phyloP scores from a whole-genome alignment of 2,113 vertebrate species.

The Junco hyemalis region DNA sequence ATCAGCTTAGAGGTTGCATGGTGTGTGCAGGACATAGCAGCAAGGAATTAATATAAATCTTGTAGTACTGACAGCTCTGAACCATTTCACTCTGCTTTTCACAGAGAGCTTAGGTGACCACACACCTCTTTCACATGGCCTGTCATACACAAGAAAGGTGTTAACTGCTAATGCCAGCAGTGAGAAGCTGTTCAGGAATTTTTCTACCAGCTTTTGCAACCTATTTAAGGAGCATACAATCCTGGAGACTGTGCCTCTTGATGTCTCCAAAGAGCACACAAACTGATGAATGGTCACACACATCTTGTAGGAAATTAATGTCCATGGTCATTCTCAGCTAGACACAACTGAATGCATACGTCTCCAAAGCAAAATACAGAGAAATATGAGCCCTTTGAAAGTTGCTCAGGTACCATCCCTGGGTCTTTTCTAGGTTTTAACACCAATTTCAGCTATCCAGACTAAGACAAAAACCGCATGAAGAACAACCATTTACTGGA shows the following conservation, averaged over 20 bases:
- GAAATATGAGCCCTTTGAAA: background rate
- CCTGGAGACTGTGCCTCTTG: background rate
- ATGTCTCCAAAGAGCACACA: background rate
- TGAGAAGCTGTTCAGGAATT: background rate
- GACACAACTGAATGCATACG: fast-evolving
- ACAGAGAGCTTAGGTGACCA: background rate
- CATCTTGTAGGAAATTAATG: background rate
- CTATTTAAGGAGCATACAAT: background rate
- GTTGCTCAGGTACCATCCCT: background rate
- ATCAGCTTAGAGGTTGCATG: background rate
- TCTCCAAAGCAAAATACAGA: background rate
- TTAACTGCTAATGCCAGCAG: constrained; percentile 17
- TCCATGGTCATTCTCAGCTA: background rate
- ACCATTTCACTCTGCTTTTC: background rate
- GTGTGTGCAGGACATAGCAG: background rate
- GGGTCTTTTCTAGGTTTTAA: background rate
- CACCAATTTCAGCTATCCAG: background rate
- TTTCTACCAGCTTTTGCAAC: background rate
- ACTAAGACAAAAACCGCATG: background rate
- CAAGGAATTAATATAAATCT: background rate
- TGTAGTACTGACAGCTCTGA: background rate
- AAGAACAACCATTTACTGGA: background rate
- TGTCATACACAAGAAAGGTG: background rate
- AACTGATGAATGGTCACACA: background rate
- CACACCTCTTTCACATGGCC: background rate